phyloP scores from a whole-genome alignment of 1,140 invertebrate genomes.

The Saccostrea glomerata region DNA sequence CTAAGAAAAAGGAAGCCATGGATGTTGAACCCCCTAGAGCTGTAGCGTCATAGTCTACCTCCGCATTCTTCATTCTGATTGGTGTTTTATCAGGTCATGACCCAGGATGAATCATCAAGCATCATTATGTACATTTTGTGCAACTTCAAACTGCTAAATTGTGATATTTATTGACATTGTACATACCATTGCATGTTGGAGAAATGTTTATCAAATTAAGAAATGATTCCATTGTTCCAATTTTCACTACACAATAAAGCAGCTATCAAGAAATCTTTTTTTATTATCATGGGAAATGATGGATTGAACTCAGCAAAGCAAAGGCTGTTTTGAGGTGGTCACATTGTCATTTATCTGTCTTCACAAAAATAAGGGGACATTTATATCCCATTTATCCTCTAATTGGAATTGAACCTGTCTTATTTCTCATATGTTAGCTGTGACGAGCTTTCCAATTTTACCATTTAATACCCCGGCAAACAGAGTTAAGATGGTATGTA shows the following conservation, averaged over 20 bases:
- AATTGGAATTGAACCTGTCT: too few relatives aligned
- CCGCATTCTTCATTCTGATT: neutral
- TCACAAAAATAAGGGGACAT: too few relatives aligned
- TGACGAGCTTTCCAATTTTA: too few relatives aligned
- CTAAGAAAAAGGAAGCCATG: conserved; percentile 40
- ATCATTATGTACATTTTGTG: neutral
- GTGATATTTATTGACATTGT: conserved; percentile 22
- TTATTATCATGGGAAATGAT: neutral
- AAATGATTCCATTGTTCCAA: conserved; percentile 19
- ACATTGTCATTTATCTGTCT: too few relatives aligned
- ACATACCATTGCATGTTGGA: conserved; percentile 4
- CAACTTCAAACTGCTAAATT: conserved; percentile 13
- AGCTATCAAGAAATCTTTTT: neutral
- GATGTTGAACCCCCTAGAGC: conserved; percentile 45
- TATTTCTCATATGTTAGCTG: too few relatives aligned
- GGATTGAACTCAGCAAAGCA: too few relatives aligned
- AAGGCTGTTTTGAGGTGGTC: too few relatives aligned
- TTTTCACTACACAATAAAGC: conserved; percentile 19
- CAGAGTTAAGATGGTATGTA: too few relatives aligned
- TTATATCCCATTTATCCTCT: too few relatives aligned
- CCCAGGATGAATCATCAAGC: neutral
- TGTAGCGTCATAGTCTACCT: conserved; percentile 44
- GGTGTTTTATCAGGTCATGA: neutral
- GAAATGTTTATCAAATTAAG: neutral
- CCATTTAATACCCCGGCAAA: too few relatives aligned